Evolutionary conservation across 2,797 vertebrate species (phyloP).

Genomic region (Semaprochilodus insignis): DNA sequence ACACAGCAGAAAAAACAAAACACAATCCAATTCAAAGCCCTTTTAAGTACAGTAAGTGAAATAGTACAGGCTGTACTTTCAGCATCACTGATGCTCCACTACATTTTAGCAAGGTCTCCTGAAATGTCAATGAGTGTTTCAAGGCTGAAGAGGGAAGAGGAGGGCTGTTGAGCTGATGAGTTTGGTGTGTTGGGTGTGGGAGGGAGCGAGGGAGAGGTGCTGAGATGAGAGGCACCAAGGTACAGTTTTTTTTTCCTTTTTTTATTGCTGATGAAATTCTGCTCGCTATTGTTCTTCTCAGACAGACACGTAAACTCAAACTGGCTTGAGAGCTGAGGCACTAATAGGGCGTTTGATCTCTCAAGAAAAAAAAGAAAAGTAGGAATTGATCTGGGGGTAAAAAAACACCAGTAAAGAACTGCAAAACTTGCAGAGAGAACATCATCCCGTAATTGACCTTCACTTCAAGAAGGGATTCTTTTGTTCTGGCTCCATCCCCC

Average conservation of each 20-base stretch:
- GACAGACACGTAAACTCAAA: slow-evolving; percentile 2
- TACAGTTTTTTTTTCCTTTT: neutral
- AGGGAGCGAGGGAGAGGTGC: slow-evolving; percentile 20
- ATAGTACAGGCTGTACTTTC: slow-evolving; percentile 21
- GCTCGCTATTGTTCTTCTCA: slow-evolving; percentile 7
- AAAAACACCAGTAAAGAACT: neutral
- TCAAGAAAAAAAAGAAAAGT: neutral
- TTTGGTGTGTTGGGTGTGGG: slow-evolving; percentile 21
- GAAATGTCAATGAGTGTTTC: slow-evolving; percentile 35
- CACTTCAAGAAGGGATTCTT: neutral
- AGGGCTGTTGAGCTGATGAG: slow-evolving; percentile 24
- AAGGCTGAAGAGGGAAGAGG: slow-evolving; percentile 17
- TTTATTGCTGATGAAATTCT: slow-evolving; percentile 18
- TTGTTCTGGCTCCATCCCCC: too few species aligned
- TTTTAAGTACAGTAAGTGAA: slow-evolving; percentile 35
- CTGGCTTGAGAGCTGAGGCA: neutral
- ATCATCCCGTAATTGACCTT: neutral
- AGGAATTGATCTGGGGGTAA: neutral
- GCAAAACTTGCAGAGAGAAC: neutral
- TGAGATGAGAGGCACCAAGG: slow-evolving; percentile 15
- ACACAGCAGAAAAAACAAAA: slow-evolving; percentile 7
- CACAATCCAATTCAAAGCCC: slow-evolving; percentile 28
- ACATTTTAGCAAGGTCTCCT: slow-evolving; percentile 8
- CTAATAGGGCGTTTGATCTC: neutral
- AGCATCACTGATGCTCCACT: slow-evolving; percentile 5